phyloP scores from a whole-genome alignment of 2,113 vertebrate genomes.

The Syngnathus typhle region DNA sequence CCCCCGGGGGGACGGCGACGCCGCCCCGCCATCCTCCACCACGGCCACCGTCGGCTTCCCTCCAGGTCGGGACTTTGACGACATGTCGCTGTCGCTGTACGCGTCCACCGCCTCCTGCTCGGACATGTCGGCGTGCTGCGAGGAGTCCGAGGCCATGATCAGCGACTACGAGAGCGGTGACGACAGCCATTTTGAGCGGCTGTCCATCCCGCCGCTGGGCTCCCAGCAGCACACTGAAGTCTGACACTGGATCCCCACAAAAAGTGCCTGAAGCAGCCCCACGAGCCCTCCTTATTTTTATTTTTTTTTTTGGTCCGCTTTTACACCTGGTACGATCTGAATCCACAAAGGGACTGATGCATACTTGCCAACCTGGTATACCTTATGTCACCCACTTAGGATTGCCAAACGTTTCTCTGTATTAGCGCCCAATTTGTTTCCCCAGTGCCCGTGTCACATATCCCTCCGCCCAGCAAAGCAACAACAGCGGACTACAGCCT shows the following conservation, averaged over 20 bases:
- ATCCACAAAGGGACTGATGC: not conserved
- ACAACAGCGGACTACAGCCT: too few species aligned
- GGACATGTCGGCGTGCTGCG: slow-evolving; percentile 92
- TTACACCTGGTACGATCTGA: not conserved
- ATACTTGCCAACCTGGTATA: not conserved
- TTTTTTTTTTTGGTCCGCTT: not conserved
- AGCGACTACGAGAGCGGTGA: slow-evolving; percentile 98
- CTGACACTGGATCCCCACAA: slow-evolving; percentile 80
- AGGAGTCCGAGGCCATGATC: slow-evolving; percentile 92
- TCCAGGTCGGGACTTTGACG: slow-evolving; percentile 82
- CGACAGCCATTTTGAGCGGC: slow-evolving; percentile 81
- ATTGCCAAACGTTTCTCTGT: not conserved
- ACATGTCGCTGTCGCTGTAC: slow-evolving; percentile 87
- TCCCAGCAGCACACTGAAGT: slow-evolving; percentile 95
- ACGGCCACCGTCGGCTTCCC: slow-evolving; percentile 67
- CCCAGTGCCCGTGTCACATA: too few species aligned
- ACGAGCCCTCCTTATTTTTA: slow-evolving; percentile 28
- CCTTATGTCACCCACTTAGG: not conserved
- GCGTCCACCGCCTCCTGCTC: slow-evolving; percentile 92
- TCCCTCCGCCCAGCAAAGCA: too few species aligned
- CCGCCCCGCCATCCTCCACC: slow-evolving; percentile 55
- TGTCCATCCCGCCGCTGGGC: slow-evolving; percentile 81
- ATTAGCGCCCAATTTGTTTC: not conserved
- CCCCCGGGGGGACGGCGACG: slow-evolving; percentile 69
- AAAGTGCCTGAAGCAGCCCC: slow-evolving; percentile 91